Evolutionary conservation across 2,113 vertebrate genomes (phyloP).

Genomic region (Zingel zingel): DNA sequence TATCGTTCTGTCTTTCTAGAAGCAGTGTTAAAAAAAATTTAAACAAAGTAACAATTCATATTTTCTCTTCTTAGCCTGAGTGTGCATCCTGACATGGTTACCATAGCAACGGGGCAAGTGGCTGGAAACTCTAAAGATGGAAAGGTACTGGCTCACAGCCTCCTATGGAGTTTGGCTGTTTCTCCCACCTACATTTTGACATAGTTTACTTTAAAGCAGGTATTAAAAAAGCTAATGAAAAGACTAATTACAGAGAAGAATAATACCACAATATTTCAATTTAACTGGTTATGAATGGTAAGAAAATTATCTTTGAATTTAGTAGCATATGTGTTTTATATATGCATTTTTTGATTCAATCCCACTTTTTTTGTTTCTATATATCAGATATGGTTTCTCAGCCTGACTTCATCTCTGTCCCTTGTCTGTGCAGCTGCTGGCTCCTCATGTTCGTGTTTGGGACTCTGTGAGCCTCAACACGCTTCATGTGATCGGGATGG

Average conservation of each 20-base stretch:
- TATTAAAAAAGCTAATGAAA: neutral
- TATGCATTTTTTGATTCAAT: neutral
- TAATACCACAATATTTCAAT: neutral
- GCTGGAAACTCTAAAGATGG: conserved; percentile 93
- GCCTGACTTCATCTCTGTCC: neutral
- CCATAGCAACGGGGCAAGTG: conserved; percentile 93
- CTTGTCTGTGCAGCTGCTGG: conserved; percentile 78
- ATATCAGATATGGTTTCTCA: neutral
- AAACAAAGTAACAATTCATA: neutral
- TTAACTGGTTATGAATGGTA: neutral
- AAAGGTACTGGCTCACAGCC: conserved; percentile 83
- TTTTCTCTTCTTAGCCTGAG: conserved; percentile 84
- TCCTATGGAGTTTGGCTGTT: neutral
- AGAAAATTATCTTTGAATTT: neutral
- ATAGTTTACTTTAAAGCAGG: neutral
- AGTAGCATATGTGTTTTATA: neutral
- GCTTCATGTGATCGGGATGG: conserved; percentile 90
- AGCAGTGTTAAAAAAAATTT: neutral
- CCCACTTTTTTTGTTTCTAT: neutral
- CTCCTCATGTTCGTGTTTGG: conserved; percentile 92
- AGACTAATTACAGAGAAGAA: neutral
- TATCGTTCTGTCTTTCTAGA: neutral
- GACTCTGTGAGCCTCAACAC: conserved; percentile 94
- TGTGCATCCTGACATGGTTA: conserved; percentile 94
- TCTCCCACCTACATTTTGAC: neutral